phyloP scores from a whole-genome alignment of 2,888 invertebrate species.

The Lasioglossum pauxillum region DNA sequence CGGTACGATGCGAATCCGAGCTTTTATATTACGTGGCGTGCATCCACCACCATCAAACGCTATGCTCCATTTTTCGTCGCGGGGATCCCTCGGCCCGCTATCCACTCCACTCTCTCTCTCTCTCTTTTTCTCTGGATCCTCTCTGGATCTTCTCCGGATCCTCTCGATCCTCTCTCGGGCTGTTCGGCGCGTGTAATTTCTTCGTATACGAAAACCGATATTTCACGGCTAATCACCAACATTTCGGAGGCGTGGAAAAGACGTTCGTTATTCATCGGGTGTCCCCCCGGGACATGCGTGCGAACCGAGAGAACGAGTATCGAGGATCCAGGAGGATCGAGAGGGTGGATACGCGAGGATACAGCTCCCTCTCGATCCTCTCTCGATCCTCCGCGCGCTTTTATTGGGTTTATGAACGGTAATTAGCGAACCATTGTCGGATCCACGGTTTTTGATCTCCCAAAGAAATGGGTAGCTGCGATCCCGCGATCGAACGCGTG shows the following conservation, averaged over 20 bases:
- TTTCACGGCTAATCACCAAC: slow-evolving; percentile 84
- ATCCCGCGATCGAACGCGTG: neutral
- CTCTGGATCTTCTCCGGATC: slow-evolving; percentile 12
- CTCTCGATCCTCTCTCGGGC: neutral
- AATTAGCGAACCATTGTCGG: slow-evolving; percentile 3
- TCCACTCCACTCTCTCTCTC: neutral
- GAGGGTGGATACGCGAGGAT: slow-evolving; percentile 20
- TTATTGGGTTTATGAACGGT: slow-evolving; percentile 7
- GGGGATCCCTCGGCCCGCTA: slow-evolving; percentile 40
- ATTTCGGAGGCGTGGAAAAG: slow-evolving; percentile 85
- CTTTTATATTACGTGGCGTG: slow-evolving; percentile 47
- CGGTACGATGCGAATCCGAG: slow-evolving; percentile 24
- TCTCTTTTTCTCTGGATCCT: neutral
- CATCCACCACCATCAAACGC: slow-evolving; percentile 15
- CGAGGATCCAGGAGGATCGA: slow-evolving; percentile 45
- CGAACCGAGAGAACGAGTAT: slow-evolving; percentile 48
- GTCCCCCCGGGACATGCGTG: slow-evolving; percentile 79
- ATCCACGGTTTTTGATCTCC: neutral
- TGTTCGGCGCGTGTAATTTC: slow-evolving; percentile 75
- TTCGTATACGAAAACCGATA: slow-evolving; percentile 83
- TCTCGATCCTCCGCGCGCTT: slow-evolving; percentile 12
- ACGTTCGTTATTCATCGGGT: slow-evolving; percentile 83
- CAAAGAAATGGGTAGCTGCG: slow-evolving; percentile 4
- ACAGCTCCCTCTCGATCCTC: slow-evolving; percentile 3
- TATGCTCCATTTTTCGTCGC: slow-evolving; percentile 68